Conservation (phyloP, 2,797 vertebrate genomes). For the Hybognathus amarus region DNA sequence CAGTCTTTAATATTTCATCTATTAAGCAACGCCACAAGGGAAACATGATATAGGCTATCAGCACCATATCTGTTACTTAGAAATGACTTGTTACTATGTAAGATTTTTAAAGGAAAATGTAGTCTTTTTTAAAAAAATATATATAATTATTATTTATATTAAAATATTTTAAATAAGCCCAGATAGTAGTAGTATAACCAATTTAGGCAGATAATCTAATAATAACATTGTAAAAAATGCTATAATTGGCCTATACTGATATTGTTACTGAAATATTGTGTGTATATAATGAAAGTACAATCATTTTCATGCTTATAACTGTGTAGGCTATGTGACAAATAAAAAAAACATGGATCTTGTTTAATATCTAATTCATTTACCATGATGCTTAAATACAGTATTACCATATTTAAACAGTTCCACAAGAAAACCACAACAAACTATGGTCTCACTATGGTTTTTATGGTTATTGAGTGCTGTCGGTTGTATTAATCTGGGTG, state of each 20-base stretch:
- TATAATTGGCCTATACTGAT: background rate
- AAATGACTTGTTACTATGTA: background rate
- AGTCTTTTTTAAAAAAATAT: background rate
- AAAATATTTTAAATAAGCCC: too few relatives aligned
- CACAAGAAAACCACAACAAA: background rate
- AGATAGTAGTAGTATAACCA: background rate
- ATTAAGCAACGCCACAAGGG: background rate
- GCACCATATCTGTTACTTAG: background rate
- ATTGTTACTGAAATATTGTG: background rate
- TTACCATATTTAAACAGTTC: background rate
- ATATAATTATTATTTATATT: too few relatives aligned
- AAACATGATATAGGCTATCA: conserved; percentile 3
- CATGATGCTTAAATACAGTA: background rate
- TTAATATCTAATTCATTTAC: background rate
- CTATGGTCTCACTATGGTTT: background rate
- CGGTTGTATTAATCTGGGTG: background rate
- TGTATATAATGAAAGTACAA: background rate
- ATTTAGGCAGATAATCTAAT: background rate
- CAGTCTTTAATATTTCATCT: background rate
- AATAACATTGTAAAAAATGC: background rate
- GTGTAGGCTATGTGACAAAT: background rate
- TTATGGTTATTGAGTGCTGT: background rate
- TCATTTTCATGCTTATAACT: background rate
- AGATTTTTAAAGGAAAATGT: background rate
- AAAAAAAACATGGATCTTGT: background rate